Base-by-base conservation (phyloP, 2,113 vertebrate genomes). In the Varanus salvator region DNA sequence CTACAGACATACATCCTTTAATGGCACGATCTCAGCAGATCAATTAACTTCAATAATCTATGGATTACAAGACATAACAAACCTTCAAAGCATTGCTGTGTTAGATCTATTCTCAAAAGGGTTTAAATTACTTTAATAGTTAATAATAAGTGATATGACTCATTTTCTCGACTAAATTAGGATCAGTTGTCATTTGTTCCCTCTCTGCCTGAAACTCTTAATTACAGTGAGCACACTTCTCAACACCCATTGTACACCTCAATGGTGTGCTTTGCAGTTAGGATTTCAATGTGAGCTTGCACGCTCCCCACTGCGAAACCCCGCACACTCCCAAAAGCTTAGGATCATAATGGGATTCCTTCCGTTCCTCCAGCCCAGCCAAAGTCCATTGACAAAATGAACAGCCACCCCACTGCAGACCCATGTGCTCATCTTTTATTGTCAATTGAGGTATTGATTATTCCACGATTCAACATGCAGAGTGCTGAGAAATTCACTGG, bases 41-140 rank as follows among this genome's bases (percentile, higher is more conserved):
- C 96, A 96, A 97, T 97, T 97, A 96, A 95, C 95, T 96, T 97
- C 96, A 96, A 94, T 97, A 96, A 97, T 97, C 97, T 96, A 95
- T 96, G 97, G 97, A 97, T 97, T 97, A 97, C 94, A 96, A 96
- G 95, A 95, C 94, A 52, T 93, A 96, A 95, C 95, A 94, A 96
- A 91, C 94, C 94, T 96, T 97, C 97, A 97, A 97, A 97, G 97
- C 92, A 85, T 34, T 86, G 90, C 31, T 2, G 87, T 9, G 27
- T 97, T 95, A 95, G 96, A 97, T 96, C 95, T 96, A 90, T 91
- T 96, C 96, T 97, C 96, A 90, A 95, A 95, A 96, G 96, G 91
- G 68, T 94, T 96, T 95, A 93, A 94, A 96, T 91, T 93, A 94
- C 94, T 95, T 96, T 94, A 96, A 95, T 96, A 95, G 96, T 96